Percentiles rank a stretch among this genome's conserved stretches.
These are phyloP conservation scores for Bembecia ichneumoniformis DNA, from an alignment of 2,888 invertebrate species.

Conservation along the genomic window DNA sequence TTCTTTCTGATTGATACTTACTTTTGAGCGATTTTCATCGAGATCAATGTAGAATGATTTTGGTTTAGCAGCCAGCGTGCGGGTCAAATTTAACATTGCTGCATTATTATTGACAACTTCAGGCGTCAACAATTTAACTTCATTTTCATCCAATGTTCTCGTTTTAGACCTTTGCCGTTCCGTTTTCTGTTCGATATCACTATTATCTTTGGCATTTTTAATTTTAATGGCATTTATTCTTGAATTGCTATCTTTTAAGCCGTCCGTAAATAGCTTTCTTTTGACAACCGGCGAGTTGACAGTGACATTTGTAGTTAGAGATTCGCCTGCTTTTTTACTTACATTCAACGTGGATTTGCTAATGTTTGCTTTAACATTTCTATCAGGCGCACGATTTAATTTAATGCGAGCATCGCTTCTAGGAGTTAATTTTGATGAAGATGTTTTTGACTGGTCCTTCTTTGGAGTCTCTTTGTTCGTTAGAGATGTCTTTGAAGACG, in stretches of 20 bases:
- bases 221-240: slow-evolving; percentile 5
- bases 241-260: slow-evolving; percentile 4
- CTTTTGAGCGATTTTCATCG: slow-evolving; percentile 23
- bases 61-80: slow-evolving; percentile 41
- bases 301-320: slow-evolving; percentile 34
- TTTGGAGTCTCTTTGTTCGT: slow-evolving; percentile 15
- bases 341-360: neutral
- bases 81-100: slow-evolving; percentile 43
- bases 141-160: slow-evolving; percentile 52
- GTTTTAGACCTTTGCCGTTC: slow-evolving; percentile 49
- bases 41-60: slow-evolving; percentile 56
- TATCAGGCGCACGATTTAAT: slow-evolving; percentile 9
- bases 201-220: slow-evolving; percentile 6
- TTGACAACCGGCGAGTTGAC: slow-evolving; percentile 47
- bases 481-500: slow-evolving; percentile 8
- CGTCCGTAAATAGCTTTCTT: slow-evolving; percentile 8
- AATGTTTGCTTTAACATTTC: slow-evolving; percentile 14
- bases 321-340: slow-evolving; percentile 15
- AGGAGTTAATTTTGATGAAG: neutral
- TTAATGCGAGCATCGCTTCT: slow-evolving; percentile 7
- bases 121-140: slow-evolving; percentile 48
- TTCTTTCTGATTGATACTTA: neutral
- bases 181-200: slow-evolving; percentile 8
- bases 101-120: slow-evolving; percentile 45
- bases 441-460: slow-evolving; percentile 9